Evolutionary conservation across 2,113 vertebrate species (phyloP), one percentile per base, ranked within the genome.

Genomic region (Gavialis gangeticus): DNA sequence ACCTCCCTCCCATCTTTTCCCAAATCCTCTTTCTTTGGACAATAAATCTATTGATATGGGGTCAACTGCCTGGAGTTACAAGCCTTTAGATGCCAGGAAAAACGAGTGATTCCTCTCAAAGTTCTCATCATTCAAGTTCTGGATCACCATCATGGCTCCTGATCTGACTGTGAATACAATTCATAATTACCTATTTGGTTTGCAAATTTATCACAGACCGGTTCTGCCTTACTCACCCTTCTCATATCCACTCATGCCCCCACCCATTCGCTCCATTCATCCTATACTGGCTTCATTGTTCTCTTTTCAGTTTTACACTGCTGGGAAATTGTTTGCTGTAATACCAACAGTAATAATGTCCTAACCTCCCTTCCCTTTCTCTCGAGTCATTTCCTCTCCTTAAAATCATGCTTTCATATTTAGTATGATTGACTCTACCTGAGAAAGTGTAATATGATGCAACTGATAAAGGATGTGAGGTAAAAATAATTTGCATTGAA

Each of bases 371-470:
- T 11, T 13, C 46, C 21, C 69, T 22, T 73, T 46, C 37, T 46
- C 37, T 46, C 37, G 0, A 79, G 22, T 55, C 16, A 22, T n/a
- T 59, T 19, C 22, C n/a, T 7, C 34, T 82, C 54, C 55, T 66
- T 19, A 82, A 79, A 28, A 73, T 13, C 34, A 25, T 21, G 6
- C 12, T 46, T 73, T 24, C 34, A 46, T 37, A 15, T 79, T 46
- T n/a, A 30, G 30, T n/a, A 63, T 8, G 46, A 77, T 10, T 28
- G 67, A 10, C 0, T 0, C 27, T 91, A 58, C 56, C 80, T 15
- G 62, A 25, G 21, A 90, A 86, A 84, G 3, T 3, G 82, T 21
- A 58, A 5, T 10, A 63, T 1, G 28, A 84, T 28, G 88, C 84
- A 92, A 67, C 66, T 82, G 46, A 77, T 0, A 79, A 9, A 92